Evolutionary conservation across 2,113 vertebrate genomes (phyloP).

Genomic region (Etheostoma cragini): DNA sequence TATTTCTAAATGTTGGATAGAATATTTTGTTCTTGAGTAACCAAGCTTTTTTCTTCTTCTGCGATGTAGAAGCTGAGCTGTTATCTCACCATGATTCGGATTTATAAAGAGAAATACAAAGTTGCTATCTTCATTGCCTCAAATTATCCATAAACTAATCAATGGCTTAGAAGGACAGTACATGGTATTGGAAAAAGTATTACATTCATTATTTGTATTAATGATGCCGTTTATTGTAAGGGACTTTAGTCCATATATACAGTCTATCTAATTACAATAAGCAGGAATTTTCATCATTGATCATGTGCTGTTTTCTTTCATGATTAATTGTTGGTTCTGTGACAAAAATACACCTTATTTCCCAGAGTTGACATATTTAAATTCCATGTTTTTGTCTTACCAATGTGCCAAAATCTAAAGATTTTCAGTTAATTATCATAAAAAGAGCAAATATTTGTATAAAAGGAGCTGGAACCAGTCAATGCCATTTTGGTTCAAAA

Average conservation of each 20-base stretch:
- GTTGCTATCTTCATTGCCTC: background rate
- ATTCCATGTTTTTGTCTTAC: background rate
- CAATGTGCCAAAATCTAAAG: too few relatives aligned
- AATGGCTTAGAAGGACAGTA: too few relatives aligned
- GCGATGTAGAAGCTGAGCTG: background rate
- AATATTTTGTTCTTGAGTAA: background rate
- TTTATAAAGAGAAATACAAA: background rate
- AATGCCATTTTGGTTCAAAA: too few relatives aligned
- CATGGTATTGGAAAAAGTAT: background rate
- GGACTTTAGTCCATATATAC: too few relatives aligned
- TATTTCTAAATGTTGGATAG: background rate
- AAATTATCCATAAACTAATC: background rate
- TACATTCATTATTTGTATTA: background rate
- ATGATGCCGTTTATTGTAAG: too few relatives aligned
- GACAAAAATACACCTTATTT: background rate
- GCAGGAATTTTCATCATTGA: background rate
- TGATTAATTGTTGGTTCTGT: background rate
- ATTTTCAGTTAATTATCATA: too few relatives aligned
- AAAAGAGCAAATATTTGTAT: too few relatives aligned
- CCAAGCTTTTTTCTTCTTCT: background rate
- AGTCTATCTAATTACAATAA: background rate
- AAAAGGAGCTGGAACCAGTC: too few relatives aligned
- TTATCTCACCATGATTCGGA: background rate
- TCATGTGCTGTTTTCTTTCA: background rate
- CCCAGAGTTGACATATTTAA: background rate